Evolutionary conservation across 2,797 vertebrate genomes (phyloP), one percentile per base, ranked within the genome.

Genomic region (Cheirogaleus major): DNA sequence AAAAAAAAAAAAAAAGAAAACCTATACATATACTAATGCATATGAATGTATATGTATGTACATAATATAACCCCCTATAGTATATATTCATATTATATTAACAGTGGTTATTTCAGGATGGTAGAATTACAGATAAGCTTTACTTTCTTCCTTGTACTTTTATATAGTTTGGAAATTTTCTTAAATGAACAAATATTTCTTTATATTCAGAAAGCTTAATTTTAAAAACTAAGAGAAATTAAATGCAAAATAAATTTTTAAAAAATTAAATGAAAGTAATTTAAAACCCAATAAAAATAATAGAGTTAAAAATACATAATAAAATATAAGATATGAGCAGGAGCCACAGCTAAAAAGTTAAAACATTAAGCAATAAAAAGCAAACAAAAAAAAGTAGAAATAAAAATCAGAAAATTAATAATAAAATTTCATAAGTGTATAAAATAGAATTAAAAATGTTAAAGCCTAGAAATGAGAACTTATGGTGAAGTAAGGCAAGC

Each of bases 401-500:
- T 80, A 94, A 38, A 86, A 90, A 86, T 65, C 30, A 65, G 55
- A 91, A 89, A 63, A 38, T 70, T 59, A 50, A 73, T 48, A 45
- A 88, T 82, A 93, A 63, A 91, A 76, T 50, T 72, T 57, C 7
- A 13, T 10, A 81, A 27, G 12, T 73, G 2, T 73, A 75, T 61
- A 91, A 88, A 91, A 48, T 75, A 80, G 13, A 80, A 55, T 45
- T 81, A 35, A 79, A 89, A 93, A 73, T 84, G 11, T 17, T 95
- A 43, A 92, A 52, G 27, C 73, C 50, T 75, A 65, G 17, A 55
- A 80, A 65, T 83, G 38, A 88, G 20, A 8, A 86, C 0, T 13
- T 69, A 73, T 7, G 9, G 55, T 92, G 45, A 90, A 57, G 13
- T 30, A 43, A 95, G 48, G 25, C 17, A 90, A 93, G 32, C 2